phyloP scores from a whole-genome alignment of 1,140 invertebrate genomes.

The Delia radicum region DNA sequence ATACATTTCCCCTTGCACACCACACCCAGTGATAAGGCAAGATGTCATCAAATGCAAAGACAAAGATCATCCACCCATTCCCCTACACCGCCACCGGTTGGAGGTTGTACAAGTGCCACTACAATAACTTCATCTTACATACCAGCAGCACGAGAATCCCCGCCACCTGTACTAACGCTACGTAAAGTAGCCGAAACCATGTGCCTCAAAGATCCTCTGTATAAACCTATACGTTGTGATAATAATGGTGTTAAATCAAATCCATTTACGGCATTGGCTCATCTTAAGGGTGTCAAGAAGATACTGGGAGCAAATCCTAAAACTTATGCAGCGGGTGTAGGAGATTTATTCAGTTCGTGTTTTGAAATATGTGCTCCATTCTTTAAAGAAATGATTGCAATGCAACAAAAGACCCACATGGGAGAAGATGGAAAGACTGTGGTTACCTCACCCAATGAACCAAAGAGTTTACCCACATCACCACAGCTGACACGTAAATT shows the following conservation, averaged over 20 bases:
- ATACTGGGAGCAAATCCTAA: conserved; percentile 65
- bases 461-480: conserved; percentile 59
- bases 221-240: conserved; percentile 64
- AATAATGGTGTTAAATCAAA: conserved; percentile 59
- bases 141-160: conserved; percentile 34
- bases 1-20: conserved; percentile 59
- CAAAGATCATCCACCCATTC: conserved; percentile 50
- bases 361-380: conserved; percentile 70
- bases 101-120: background rate
- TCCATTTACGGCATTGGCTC: conserved; percentile 69
- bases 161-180: conserved; percentile 52
- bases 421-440: background rate
- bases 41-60: conserved; percentile 64
- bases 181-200: conserved; percentile 73
- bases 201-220: conserved; percentile 77
- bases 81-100: conserved; percentile 39
- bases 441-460: conserved; percentile 40
- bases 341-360: conserved; percentile 72
- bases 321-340: conserved; percentile 55
- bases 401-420: conserved; percentile 29
- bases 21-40: conserved; percentile 71
- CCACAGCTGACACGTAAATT: conserved; percentile 54
- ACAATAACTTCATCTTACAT: conserved; percentile 24
- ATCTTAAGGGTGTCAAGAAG: conserved; percentile 73
- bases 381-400: conserved; percentile 49